phyloP scores from a whole-genome alignment of 2,113 vertebrate species.

The Sylvicapra grimmia region DNA sequence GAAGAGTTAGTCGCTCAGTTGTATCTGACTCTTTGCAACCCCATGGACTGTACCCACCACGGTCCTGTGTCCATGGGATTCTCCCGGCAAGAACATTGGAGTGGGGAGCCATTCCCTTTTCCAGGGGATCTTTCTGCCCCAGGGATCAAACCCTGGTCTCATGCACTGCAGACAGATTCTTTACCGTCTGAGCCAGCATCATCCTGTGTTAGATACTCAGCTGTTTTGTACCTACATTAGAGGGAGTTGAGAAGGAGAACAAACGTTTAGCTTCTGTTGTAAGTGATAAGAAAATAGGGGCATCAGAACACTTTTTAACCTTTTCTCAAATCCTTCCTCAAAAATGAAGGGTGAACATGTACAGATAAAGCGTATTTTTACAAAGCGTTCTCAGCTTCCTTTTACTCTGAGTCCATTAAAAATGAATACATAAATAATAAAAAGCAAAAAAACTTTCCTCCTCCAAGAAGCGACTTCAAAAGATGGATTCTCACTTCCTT shows the following conservation, averaged over 20 bases:
- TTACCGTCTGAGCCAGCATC: neutral
- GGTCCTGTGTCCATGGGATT: neutral
- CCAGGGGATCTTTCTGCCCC: neutral
- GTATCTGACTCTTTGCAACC: neutral
- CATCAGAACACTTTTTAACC: neutral
- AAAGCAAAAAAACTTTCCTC: neutral
- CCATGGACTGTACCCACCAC: neutral
- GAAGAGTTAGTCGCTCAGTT: neutral
- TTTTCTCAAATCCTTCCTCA: neutral
- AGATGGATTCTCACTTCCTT: neutral
- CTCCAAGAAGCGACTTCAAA: neutral
- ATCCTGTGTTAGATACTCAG: neutral
- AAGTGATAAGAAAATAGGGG: neutral
- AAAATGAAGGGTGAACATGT: neutral
- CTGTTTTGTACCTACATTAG: neutral
- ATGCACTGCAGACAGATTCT: neutral
- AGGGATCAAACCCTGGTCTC: neutral
- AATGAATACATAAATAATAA: neutral
- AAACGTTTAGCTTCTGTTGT: neutral
- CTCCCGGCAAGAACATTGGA: neutral
- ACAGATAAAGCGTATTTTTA: neutral
- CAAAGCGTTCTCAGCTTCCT: neutral
- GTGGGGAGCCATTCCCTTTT: neutral
- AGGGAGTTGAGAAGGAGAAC: neutral
- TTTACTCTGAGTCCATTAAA: neutral